Conservation (phyloP, 2,888 invertebrate genomes). For the Habrosyne pyritoides region DNA sequence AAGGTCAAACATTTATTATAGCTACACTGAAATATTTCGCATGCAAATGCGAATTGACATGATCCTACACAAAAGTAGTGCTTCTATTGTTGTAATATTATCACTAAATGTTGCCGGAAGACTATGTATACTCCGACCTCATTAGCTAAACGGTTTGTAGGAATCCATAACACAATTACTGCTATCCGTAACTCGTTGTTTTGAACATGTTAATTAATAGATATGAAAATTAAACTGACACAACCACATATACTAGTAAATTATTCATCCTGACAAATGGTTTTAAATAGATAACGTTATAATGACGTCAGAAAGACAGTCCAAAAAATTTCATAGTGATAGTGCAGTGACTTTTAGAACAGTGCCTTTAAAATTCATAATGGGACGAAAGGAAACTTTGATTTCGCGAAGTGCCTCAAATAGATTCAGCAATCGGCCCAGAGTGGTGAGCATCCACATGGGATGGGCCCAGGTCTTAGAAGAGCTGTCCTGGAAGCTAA, state of each 20-base stretch:
- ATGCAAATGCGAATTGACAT: conserved; percentile 13
- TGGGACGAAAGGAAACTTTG: conserved; percentile 20
- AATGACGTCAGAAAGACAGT: conserved; percentile 46
- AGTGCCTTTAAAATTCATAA: conserved; percentile 18
- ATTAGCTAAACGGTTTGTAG: conserved; percentile 50
- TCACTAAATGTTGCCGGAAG: conserved; percentile 52
- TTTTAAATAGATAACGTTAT: conserved; percentile 18
- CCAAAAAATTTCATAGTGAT: conserved; percentile 39
- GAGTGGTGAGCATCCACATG: conserved; percentile 50
- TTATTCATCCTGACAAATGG: neutral
- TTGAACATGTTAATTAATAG: neutral
- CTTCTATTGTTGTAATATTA: conserved; percentile 13
- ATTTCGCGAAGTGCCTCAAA: conserved; percentile 20
- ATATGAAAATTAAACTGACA: neutral
- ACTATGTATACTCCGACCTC: conserved; percentile 55
- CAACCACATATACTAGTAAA: neutral
- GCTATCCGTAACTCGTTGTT: conserved; percentile 26
- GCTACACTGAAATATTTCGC: neutral
- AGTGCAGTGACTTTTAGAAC: conserved; percentile 31
- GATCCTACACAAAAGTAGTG: conserved; percentile 20
- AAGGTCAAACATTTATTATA: neutral
- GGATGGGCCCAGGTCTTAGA: conserved; percentile 70
- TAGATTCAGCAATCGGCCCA: conserved; percentile 21
- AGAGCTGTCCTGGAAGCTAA: conserved; percentile 63
- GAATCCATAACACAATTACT: conserved; percentile 43